Conservation (phyloP, 1,140 invertebrate species). For the Lepidostoma basale region DNA sequence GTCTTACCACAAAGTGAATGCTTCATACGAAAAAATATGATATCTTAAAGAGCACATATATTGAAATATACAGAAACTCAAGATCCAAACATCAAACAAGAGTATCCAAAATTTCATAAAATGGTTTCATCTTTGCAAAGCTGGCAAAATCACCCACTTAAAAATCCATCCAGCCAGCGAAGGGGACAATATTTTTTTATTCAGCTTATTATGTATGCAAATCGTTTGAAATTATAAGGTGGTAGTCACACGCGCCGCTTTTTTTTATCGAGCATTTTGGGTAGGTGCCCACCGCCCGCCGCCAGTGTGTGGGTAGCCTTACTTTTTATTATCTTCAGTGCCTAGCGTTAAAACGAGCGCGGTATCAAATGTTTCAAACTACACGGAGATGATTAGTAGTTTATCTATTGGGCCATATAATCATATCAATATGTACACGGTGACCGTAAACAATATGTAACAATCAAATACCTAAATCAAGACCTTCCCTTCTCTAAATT, state of each 20-base stretch:
- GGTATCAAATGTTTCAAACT: neutral
- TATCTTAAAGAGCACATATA: no score
- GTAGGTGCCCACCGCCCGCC: no score
- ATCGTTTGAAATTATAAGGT: constrained; percentile 7
- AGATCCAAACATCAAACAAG: no score
- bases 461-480: no score
- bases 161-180: neutral
- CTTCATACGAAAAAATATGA: no score
- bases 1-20: no score
- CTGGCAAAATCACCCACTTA: constrained; percentile 8
- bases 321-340: no score
- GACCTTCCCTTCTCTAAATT: no score
- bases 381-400: neutral
- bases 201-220: neutral
- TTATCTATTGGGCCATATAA: neutral
- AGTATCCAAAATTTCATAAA: neutral
- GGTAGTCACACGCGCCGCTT: constrained; percentile 1
- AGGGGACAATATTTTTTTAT: constrained; percentile 1
- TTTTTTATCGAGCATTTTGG: neutral
- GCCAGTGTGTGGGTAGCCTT: neutral
- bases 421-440: neutral
- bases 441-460: no score
- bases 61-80: no score
- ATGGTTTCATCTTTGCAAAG: no score
- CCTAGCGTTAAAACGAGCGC: neutral